Evolutionary conservation across 2,113 vertebrate species (phyloP), one percentile per base, ranked within the genome.

Genomic region (Xiphophorus couchianus): DNA sequence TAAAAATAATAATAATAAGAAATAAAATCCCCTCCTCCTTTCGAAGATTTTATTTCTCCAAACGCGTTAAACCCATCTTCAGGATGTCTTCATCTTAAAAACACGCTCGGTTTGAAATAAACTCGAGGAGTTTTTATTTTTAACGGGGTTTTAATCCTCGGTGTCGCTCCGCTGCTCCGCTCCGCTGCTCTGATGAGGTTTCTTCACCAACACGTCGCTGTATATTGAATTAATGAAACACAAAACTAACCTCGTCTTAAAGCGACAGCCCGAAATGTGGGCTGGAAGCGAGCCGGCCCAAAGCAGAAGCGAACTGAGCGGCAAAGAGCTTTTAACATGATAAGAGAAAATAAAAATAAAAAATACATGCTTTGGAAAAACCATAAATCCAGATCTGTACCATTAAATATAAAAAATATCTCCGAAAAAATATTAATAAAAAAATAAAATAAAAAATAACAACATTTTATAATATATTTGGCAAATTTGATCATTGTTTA

Each of bases 191-290:
- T 87, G 81, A 93, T 82, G 72, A 89, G 88, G 76, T 81, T 87
- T 83, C 88, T 91, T 87, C 87, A 65, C 82, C 73, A 89, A 90
- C 90, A 86, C 90, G 87, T 88, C 87, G 79, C 85, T 76, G 80
- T 86, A 91, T 90, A 93, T 89, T 88, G 92, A 94, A 93, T 93
- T 93, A 91, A 91, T 91, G 84, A 92, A 88, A 91, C 79, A 64
- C 89, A 83, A 84, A 82, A 85, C 39, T 64, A 66, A 82, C 81
- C 78, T 66, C 78, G 84, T 89, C 93, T 94, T 95, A 95, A 95
- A 95, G 94, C 83, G 90, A 95, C 93, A 92, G 90, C 1, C 35
- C 66, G 28, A 28, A 71, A 22, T 58, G 51, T 58, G 51, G 19
- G 51, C 22, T 58, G 51, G 22, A 11, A 58, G 22, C 2, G 51